Conservation (phyloP, 2,113 vertebrate genomes). For the Halcyon malimbica region DNA sequence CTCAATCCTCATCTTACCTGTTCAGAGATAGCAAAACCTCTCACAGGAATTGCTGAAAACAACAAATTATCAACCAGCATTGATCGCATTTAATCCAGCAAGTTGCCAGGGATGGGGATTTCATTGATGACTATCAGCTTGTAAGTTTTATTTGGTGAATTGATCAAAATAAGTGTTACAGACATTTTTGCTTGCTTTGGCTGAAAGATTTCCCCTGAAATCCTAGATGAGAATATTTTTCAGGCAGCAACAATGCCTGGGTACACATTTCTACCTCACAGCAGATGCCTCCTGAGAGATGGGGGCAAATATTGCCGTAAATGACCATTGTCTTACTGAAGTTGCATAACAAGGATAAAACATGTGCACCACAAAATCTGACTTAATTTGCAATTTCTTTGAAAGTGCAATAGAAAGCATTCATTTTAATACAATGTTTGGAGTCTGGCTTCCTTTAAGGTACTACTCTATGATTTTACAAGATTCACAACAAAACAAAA, state of each 20-base stretch:
- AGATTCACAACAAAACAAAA: not conserved
- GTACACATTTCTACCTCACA: not conserved
- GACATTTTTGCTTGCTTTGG: not conserved
- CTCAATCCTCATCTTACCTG: not conserved
- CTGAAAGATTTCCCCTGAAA: not conserved
- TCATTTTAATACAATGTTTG: not conserved
- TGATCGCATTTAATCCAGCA: not conserved
- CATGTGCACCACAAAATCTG: not conserved
- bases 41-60: not conserved
- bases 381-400: not conserved
- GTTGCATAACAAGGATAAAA: not conserved
- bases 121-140: not conserved
- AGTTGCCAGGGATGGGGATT: not conserved
- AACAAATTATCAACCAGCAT: not conserved
- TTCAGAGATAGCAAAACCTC: not conserved
- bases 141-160: not conserved
- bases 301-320: not conserved
- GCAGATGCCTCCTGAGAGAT: not conserved
- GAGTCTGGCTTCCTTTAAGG: not conserved
- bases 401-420: not conserved
- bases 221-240: not conserved
- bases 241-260: not conserved
- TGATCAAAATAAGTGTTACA: not conserved
- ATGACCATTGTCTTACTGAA: not conserved
- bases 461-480: not conserved